phyloP scores from a whole-genome alignment of 2,113 vertebrate genomes.

The Phrynocephalus versicolor region DNA sequence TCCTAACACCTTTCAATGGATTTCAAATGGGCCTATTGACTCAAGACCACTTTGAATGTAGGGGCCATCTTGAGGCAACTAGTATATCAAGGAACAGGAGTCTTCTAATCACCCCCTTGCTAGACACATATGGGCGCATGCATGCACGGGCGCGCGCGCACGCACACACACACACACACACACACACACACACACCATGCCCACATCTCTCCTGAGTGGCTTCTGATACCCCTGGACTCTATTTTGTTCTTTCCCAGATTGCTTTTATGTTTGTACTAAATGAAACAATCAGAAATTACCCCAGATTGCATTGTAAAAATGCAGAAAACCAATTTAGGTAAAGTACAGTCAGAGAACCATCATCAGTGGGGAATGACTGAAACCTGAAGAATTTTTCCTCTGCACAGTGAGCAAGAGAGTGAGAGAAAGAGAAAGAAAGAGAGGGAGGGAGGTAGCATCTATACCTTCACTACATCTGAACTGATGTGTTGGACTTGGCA shows the following conservation, averaged over 20 bases:
- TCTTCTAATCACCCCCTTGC: not conserved
- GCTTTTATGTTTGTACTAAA: not conserved
- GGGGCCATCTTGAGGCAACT: not conserved
- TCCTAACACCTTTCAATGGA: constrained; percentile 24
- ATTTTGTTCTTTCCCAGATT: not conserved
- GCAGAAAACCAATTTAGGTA: not conserved
- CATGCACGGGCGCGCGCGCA: too few relatives aligned
- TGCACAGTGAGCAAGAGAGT: not conserved
- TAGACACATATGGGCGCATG: not conserved
- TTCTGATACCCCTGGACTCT: not conserved
- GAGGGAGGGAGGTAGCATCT: not conserved
- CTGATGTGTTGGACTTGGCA: not conserved
- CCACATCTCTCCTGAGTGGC: not conserved
- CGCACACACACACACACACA: not conserved
- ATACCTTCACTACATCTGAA: not conserved
- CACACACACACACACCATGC: not conserved
- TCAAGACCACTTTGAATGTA: not conserved
- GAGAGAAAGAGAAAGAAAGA: not conserved
- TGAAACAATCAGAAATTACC: not conserved
- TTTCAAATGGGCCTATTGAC: constrained; percentile 11
- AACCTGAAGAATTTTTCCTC: not conserved
- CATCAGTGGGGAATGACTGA: not conserved
- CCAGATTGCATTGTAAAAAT: not conserved
- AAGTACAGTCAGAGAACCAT: not conserved
- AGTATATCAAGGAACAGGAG: not conserved